Percentiles rank a stretch among this genome's conserved stretches.
phyloP scores from a whole-genome alignment of 2,113 vertebrate species.

The Hipposideros armiger region DNA sequence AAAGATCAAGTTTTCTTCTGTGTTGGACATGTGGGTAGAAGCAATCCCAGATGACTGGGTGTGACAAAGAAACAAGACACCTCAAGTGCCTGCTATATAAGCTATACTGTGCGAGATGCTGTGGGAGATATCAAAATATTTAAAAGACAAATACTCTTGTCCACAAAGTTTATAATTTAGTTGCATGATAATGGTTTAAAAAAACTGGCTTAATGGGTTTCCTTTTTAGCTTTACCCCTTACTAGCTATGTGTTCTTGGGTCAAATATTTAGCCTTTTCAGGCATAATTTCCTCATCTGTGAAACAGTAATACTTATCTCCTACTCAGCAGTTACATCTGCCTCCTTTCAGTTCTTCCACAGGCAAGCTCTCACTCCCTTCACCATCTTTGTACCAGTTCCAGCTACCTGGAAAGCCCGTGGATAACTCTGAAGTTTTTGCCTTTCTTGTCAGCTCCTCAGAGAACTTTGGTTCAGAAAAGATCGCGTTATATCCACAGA shows the following conservation, averaged over 20 bases:
- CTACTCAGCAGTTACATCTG: neutral
- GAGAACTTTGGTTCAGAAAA: constrained; percentile 42
- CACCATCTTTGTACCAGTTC: neutral
- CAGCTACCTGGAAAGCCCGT: neutral
- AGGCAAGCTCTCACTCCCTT: neutral
- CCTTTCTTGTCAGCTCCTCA: neutral
- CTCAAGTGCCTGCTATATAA: neutral
- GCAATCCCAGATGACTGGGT: constrained; percentile 37
- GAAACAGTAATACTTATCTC: neutral
- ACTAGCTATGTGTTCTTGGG: neutral
- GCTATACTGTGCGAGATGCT: neutral
- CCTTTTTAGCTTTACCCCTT: neutral
- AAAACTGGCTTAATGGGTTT: neutral
- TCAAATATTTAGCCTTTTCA: constrained; percentile 35
- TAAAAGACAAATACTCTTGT: neutral
- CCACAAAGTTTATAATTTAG: constrained; percentile 14
- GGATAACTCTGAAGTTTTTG: neutral
- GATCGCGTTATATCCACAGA: neutral
- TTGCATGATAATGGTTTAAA: neutral
- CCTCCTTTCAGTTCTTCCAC: neutral
- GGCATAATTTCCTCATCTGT: neutral
- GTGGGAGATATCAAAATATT: neutral
- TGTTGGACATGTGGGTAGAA: neutral
- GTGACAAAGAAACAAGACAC: neutral
- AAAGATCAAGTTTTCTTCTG: neutral